Percentiles rank a stretch among this genome's conserved stretches.
These are phyloP conservation scores for Drosophila diplacantha DNA, from an alignment of 2,888 invertebrate species.

Conservation along the genomic window DNA sequence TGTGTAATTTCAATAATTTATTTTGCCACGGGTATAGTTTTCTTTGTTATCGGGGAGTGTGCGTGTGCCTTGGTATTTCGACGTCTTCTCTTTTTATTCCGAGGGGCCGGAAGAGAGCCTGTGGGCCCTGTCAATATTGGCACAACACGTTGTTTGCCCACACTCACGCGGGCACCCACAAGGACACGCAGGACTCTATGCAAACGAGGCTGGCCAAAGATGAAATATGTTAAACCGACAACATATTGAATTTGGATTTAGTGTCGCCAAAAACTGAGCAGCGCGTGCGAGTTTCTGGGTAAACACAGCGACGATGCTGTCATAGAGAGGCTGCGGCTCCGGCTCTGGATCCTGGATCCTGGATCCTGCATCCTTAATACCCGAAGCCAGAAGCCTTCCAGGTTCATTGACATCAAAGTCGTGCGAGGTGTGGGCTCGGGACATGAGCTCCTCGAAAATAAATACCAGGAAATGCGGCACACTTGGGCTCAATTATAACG, in stretches of 20 bases:
- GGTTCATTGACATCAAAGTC: slow-evolving; percentile 33
- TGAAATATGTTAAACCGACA: slow-evolving; percentile 68
- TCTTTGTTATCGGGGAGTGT: neutral
- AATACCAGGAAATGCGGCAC: slow-evolving; percentile 5
- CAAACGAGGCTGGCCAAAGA: slow-evolving; percentile 38
- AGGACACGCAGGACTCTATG: slow-evolving; percentile 33
- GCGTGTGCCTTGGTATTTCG: slow-evolving; percentile 3
- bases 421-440: neutral
- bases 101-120: slow-evolving; percentile 36
- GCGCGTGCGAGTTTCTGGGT: slow-evolving; percentile 33
- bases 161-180: slow-evolving; percentile 4
- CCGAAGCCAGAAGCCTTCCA: neutral
- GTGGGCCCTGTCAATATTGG: slow-evolving; percentile 65
- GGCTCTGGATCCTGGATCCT: neutral
- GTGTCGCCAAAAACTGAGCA: slow-evolving; percentile 44
- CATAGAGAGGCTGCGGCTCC: slow-evolving; percentile 10
- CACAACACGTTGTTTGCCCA: slow-evolving; percentile 63
- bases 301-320: slow-evolving; percentile 36
- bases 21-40: slow-evolving; percentile 33
- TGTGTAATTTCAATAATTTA: slow-evolving; percentile 63
- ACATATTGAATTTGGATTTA: slow-evolving; percentile 70
- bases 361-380: neutral
- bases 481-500: slow-evolving; percentile 3
- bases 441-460: slow-evolving; percentile 4
- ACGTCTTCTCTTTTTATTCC: slow-evolving; percentile 1